Percentiles rank a stretch among this genome's conserved stretches.
Conservation (phyloP, 1,140 invertebrate species). For the Chionoecetes opilio region DNA sequence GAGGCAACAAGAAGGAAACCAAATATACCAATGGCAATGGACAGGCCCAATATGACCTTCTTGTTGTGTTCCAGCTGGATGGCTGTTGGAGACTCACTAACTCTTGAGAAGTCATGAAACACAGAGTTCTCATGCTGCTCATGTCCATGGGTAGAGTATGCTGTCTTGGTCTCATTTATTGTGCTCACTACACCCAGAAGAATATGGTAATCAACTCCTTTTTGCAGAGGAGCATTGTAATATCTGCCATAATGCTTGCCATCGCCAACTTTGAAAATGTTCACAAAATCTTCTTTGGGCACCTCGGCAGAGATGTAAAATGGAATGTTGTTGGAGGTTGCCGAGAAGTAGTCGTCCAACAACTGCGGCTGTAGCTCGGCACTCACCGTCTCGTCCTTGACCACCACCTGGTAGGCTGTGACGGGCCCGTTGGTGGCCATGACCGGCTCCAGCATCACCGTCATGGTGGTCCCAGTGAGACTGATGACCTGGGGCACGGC, state of each 20-base stretch:
- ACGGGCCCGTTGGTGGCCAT: conserved; percentile 90
- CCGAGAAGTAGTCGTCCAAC: conserved; percentile 86
- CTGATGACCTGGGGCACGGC: conserved; percentile 87
- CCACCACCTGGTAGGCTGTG: conserved; percentile 88
- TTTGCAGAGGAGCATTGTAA: conserved; percentile 89
- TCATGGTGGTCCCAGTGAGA: conserved; percentile 86
- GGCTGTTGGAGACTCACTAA: neutral
- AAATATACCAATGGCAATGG: conserved; percentile 80
- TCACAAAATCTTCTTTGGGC: conserved; percentile 83
- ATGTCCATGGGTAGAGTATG: conserved; percentile 77
- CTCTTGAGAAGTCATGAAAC: conserved; percentile 30
- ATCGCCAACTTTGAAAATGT: conserved; percentile 91
- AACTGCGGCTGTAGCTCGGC: conserved; percentile 86
- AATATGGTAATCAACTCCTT: conserved; percentile 83
- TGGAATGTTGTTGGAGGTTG: conserved; percentile 86
- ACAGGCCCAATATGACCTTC: conserved; percentile 75
- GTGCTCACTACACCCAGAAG: conserved; percentile 87
- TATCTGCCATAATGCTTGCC: conserved; percentile 89
- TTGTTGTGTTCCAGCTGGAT: conserved; percentile 53
- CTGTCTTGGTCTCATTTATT: conserved; percentile 77
- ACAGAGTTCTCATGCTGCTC: conserved; percentile 75
- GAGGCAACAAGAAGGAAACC: conserved; percentile 78
- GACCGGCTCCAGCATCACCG: conserved; percentile 87
- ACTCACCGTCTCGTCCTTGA: conserved; percentile 88
- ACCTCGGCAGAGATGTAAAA: conserved; percentile 93